phyloP scores from a whole-genome alignment of 2,113 vertebrate species.

The Nansenia antarctica region DNA sequence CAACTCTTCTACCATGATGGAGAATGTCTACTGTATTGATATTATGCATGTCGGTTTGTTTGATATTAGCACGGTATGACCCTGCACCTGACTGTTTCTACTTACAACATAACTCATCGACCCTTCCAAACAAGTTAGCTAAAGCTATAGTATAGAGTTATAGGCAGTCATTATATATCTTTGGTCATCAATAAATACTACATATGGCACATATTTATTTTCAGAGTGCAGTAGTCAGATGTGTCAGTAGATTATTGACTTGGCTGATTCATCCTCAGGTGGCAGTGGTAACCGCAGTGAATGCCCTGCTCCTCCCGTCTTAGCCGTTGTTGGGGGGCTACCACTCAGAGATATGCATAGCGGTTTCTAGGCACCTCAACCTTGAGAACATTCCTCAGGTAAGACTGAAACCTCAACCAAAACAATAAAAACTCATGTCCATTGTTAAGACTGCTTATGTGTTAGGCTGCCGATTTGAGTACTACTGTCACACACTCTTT shows the following conservation, averaged over 20 bases:
- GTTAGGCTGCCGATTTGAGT: no score
- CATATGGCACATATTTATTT: not conserved
- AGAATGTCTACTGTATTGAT: no score
- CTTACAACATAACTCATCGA: not conserved
- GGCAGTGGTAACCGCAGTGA: not conserved
- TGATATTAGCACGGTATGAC: no score
- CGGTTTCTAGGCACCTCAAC: constrained; percentile 53
- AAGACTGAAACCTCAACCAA: not conserved
- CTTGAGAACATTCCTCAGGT: constrained; percentile 37
- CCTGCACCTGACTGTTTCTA: not conserved
- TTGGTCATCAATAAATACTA: not conserved
- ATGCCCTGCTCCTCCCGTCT: constrained; percentile 9
- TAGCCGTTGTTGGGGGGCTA: constrained; percentile 46
- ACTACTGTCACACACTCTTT: no score
- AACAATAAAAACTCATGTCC: not conserved
- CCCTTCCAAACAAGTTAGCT: no score
- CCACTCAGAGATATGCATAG: constrained; percentile 50
- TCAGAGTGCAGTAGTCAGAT: no score
- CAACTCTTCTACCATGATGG: no score
- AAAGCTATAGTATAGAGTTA: no score
- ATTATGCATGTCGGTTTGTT: no score
- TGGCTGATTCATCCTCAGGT: not conserved
- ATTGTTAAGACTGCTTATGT: no score
- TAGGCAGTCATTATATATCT: no score
- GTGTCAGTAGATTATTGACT: not conserved